A percentile compares a stretch with the other conserved stretches of the same genome.
These are phyloP conservation scores for Garra rufa DNA, from an alignment of 2,113 vertebrate genomes.

Conservation along the genomic window DNA sequence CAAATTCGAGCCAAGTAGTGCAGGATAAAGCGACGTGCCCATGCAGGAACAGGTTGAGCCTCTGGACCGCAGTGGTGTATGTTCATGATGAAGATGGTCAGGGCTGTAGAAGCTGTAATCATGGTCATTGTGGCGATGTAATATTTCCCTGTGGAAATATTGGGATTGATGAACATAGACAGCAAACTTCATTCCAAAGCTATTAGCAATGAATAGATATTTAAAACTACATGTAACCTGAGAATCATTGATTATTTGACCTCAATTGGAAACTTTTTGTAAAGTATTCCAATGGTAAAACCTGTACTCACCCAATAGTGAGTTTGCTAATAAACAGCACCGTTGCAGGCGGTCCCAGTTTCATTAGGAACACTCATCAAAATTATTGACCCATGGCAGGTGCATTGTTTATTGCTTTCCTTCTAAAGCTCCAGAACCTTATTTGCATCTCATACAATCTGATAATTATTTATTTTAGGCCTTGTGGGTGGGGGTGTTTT, in stretches of 20 bases:
- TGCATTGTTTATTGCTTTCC: not conserved
- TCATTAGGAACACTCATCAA: conserved; percentile 20
- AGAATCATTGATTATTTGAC: conserved; percentile 17
- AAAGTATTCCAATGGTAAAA: conserved; percentile 10
- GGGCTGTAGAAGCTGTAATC: conserved; percentile 86
- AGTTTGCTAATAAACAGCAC: conserved; percentile 8
- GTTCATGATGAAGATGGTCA: conserved; percentile 95
- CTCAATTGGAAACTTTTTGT: not conserved
- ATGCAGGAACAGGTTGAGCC: conserved; percentile 81
- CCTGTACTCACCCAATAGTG: not conserved
- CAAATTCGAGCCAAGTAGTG: conserved; percentile 82
- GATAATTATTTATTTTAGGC: not conserved
- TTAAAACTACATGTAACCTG: conserved; percentile 3
- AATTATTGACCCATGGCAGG: not conserved
- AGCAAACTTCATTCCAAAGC: conserved; percentile 20
- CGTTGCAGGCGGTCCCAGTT: not conserved
- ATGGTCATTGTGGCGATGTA: conserved; percentile 95
- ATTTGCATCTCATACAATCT: not conserved
- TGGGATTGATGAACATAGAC: not conserved
- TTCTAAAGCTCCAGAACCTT: not conserved
- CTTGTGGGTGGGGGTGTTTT: not conserved
- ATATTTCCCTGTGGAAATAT: conserved; percentile 82
- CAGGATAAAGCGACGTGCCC: conserved; percentile 83
- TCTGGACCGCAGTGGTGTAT: conserved; percentile 89
- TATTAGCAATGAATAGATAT: not conserved